Evolutionary conservation across 2,888 invertebrate species (phyloP).

Genomic region (Heliothis peltigera): DNA sequence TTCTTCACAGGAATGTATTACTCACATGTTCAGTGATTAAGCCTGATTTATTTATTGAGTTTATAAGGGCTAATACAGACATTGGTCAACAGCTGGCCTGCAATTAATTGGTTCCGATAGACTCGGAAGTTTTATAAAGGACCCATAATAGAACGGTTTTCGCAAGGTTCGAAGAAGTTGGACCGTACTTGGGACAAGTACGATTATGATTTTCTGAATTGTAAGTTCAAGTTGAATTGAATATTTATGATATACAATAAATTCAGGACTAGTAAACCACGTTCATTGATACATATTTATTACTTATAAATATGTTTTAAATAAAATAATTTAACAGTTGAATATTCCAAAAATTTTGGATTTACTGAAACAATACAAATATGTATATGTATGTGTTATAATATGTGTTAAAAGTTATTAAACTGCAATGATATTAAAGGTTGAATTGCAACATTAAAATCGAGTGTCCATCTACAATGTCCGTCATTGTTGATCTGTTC

Average conservation of each 20-base stretch:
- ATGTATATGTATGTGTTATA: too few relatives aligned
- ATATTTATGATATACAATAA: too few relatives aligned
- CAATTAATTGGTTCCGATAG: constrained; percentile 5
- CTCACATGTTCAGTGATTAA: not conserved
- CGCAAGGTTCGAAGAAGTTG: constrained; percentile 1
- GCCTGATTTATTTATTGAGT: constrained; percentile 7
- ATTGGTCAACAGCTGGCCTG: not conserved
- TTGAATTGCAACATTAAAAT: constrained; percentile 35
- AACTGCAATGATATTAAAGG: constrained; percentile 14
- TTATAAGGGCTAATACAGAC: not conserved
- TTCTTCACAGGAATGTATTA: constrained; percentile 10
- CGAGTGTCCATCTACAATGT: constrained; percentile 31
- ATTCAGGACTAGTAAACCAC: too few relatives aligned
- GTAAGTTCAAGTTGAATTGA: too few relatives aligned
- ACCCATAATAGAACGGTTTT: not conserved
- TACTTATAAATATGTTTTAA: too few relatives aligned
- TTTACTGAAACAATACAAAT: too few relatives aligned
- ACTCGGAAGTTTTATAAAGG: not conserved
- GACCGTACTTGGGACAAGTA: constrained; percentile 5
- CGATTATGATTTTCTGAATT: too few relatives aligned
- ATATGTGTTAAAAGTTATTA: constrained; percentile 22
- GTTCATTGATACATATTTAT: too few relatives aligned
- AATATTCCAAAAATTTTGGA: too few relatives aligned
- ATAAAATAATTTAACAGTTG: too few relatives aligned
- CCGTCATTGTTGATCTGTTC: constrained; percentile 57